Evolutionary conservation across 2,888 invertebrate genomes (phyloP).

Genomic region (Xestia sexstrigata): DNA sequence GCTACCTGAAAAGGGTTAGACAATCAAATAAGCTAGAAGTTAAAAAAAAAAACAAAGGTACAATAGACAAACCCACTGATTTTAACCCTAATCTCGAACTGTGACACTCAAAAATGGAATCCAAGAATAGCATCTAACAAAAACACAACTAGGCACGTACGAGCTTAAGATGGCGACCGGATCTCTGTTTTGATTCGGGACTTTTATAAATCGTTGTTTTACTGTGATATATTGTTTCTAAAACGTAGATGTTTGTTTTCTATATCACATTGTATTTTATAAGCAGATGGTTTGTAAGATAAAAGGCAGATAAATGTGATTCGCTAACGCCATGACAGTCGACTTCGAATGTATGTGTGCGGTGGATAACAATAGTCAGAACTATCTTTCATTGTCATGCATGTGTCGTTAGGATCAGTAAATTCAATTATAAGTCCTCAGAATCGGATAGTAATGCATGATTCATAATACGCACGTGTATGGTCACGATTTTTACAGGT

Average conservation of each 20-base stretch:
- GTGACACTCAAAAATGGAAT: conserved; percentile 49
- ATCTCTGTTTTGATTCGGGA: conserved; percentile 75
- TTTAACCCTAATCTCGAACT: conserved; percentile 47
- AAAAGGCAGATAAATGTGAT: conserved; percentile 67
- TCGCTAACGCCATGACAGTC: conserved; percentile 65
- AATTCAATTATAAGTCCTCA: conserved; percentile 64
- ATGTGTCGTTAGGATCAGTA: conserved; percentile 62
- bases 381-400: conserved; percentile 68
- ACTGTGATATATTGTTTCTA: conserved; percentile 75
- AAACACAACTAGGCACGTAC: conserved; percentile 68
- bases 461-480: conserved; percentile 44
- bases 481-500: conserved; percentile 50
- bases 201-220: conserved; percentile 77
- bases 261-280: conserved; percentile 71
- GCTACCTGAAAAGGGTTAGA: not conserved
- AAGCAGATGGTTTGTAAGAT: conserved; percentile 69
- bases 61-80: conserved; percentile 32
- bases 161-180: conserved; percentile 69
- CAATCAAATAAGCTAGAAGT: not conserved
- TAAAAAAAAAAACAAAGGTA: conserved; percentile 16
- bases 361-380: conserved; percentile 60
- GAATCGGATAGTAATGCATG: conserved; percentile 35
- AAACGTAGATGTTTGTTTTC: conserved; percentile 72
- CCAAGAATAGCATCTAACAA: conserved; percentile 63
- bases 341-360: conserved; percentile 62